Evolutionary conservation across 2,797 vertebrate genomes (phyloP), one percentile per base, ranked within the genome.

Genomic region (Falco rusticolus): DNA sequence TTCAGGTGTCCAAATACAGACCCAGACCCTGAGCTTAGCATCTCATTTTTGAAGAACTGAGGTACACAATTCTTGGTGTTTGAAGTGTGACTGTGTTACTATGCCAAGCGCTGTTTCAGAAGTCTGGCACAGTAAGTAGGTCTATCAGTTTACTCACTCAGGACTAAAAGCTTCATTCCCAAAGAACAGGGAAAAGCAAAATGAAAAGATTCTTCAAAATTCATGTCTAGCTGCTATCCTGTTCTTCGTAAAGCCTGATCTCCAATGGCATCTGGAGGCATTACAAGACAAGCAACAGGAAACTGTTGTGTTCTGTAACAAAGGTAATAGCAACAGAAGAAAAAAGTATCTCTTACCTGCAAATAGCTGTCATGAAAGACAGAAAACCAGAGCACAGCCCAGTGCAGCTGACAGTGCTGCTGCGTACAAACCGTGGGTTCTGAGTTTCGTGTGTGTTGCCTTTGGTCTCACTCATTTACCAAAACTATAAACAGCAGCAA

Each of bases 371-470:
- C 9, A 17, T 7, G 25, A n/a, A 84, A 78, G 45, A 33, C 0
- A 76, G 56, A 54, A 81, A 72, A 64, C 22, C 10, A 29, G 22
- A 74, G 25, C 26, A 10, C 28, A 59, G 45, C 34, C 20, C 65
- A 53, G 11, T 0, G 2, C 71, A 57, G 60, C 60, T 57, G 45
- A 66, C 22, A 80, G 63, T 0, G 3, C 61, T 60, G 68, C 50
- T 50, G 37, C 9, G 3, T 11, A 7, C 33, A 66, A 29, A 31
- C 28, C 0, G 0, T 16, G n/a, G 1, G 20, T 60, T 54, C 53
- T 15, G 59, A 64, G 71, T 24, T 20, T 39, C 25, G 39, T 24
- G 39, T 33, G 28, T 21, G 13, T 16, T 51, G 64, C 14, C 64
- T 69, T 61, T 31, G 66, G 26, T 51, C 33, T 39, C 56, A 28